These are phyloP conservation scores for Asobara japonica DNA, from an alignment of 1,140 invertebrate species.

Conservation along the genomic window DNA sequence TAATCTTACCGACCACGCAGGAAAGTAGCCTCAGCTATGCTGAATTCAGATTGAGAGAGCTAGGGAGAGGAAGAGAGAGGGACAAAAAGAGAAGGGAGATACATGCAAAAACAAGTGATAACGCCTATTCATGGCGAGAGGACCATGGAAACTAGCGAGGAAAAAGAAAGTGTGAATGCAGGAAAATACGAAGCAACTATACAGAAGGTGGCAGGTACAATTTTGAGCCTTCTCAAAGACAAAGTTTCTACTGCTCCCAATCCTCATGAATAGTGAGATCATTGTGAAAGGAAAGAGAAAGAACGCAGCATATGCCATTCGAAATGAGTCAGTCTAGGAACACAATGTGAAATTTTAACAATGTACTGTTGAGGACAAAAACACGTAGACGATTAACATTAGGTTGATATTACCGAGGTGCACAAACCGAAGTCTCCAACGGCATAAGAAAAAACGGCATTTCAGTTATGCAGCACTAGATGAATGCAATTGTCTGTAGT, in stretches of 20 bases:
- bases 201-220: background rate
- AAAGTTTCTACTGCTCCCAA: background rate
- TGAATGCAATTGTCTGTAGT: no score
- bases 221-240: background rate
- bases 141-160: background rate
- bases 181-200: background rate
- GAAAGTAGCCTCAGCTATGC: background rate
- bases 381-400: no score
- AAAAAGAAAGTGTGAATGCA: background rate
- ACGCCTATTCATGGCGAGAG: background rate
- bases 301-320: no score
- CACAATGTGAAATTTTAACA: no score
- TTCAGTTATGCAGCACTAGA: no score
- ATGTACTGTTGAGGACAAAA: no score
- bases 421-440: no score
- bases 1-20: conserved; percentile 27
- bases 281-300: no score
- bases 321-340: no score
- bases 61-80: background rate
- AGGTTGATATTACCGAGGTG: no score
- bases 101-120: background rate
- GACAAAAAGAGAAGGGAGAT: background rate
- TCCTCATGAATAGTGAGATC: no score
- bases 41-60: background rate
- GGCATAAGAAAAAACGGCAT: no score